Evolutionary conservation across 2,797 vertebrate species (phyloP).

Genomic region (Xenentodon cancila): DNA sequence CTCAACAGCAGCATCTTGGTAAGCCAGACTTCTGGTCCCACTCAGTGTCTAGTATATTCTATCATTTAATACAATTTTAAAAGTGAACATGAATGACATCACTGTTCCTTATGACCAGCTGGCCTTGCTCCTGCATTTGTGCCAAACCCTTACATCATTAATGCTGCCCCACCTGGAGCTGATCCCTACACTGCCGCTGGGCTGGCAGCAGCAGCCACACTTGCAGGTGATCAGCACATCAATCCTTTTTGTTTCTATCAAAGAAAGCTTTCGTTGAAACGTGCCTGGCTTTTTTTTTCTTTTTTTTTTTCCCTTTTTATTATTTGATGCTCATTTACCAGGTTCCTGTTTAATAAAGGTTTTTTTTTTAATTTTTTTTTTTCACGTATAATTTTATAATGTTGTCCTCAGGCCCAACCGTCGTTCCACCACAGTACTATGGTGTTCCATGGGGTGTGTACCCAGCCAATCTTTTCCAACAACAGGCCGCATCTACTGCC

Average conservation of each 20-base stretch:
- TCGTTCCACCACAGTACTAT: constrained; percentile 98
- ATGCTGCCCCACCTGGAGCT: constrained; percentile 92
- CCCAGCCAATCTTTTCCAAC: constrained; percentile 98
- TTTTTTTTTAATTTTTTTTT: rapidly evolving
- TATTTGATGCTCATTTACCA: neutral
- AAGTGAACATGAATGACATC: constrained; percentile 33
- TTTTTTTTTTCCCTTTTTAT: neutral
- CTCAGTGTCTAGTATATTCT: neutral
- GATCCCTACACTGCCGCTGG: constrained; percentile 97
- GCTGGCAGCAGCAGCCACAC: constrained; percentile 93
- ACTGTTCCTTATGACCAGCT: constrained; percentile 70
- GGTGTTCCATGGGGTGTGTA: constrained; percentile 98
- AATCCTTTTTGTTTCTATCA: neutral
- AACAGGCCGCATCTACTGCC: constrained; percentile 89
- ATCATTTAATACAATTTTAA: neutral
- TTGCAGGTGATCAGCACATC: constrained; percentile 85
- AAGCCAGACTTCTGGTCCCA: constrained; percentile 47
- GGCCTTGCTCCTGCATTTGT: constrained; percentile 98
- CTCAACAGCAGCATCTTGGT: constrained; percentile 97
- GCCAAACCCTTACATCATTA: constrained; percentile 99
- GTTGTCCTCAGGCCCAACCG: constrained; percentile 87
- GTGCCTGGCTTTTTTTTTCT: neutral
- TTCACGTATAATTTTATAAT: constrained; percentile 1
- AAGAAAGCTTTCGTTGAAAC: neutral
- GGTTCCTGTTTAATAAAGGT: neutral